Evolutionary conservation across 2,888 invertebrate genomes (phyloP), one percentile per base, ranked within the genome.

Genomic region (Lomographa bimaculata): DNA sequence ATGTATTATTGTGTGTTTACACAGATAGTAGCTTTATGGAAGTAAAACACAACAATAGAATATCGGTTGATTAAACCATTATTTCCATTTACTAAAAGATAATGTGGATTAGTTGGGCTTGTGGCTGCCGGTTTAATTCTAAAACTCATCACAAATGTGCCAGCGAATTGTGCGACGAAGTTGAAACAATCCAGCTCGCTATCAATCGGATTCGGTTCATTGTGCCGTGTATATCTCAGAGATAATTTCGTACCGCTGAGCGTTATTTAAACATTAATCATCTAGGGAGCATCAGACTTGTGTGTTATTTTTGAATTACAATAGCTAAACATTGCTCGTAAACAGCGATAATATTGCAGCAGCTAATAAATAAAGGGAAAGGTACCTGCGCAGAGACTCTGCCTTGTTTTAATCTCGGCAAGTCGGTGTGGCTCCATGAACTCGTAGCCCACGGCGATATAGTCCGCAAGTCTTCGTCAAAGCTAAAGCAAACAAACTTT

Each of bases 351-450:
- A n/a, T n/a, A n/a, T n/a, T n/a, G n/a, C n/a, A n/a, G n/a, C n/a
- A n/a, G n/a, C n/a, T n/a, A n/a, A n/a, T n/a, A n/a, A n/a, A n/a
- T n/a, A n/a, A n/a, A n/a, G n/a, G n/a, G n/a, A n/a, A n/a, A n/a
- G n/a, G 83, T 72, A 93, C 93, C 91, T 94, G 94, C 7, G 94
- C 95, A 7, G 94, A 94, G 28, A 95, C 91, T 86, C 93, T 91
- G 48, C 95, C 95, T 70, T 93, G 91, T 51, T 92, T 92, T 50
- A 95, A 77, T 32, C 95, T 86, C 9, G 92, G 92, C 57, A 95
- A 84, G 65, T 95, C 95, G 3, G 95, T 95, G 70, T 95, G 95
- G 57, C 94, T 94, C 94, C 94, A 95, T 38, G 91, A 92, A 68
- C 92, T 93, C 48, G 92, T 92, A 25, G 93, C 93, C 94, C 94